Evolutionary conservation across 2,797 vertebrate genomes (phyloP).

Genomic region (Characodon lateralis): DNA sequence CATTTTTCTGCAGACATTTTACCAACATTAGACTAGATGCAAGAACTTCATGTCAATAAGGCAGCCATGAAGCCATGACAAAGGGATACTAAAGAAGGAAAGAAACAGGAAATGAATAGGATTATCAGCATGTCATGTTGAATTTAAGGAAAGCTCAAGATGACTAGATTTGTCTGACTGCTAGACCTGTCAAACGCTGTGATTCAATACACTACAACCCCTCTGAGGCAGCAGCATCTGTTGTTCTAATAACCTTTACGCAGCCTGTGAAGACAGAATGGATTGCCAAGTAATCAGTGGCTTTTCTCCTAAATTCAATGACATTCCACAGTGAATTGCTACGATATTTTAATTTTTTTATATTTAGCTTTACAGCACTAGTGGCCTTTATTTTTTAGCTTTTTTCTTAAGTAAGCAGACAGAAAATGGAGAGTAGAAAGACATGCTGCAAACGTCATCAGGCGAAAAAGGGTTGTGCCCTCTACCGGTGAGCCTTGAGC

Average conservation of each 20-base stretch:
- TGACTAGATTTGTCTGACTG: conserved; percentile 51
- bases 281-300: conserved; percentile 56
- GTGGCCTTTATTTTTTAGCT: no score
- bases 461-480: no score
- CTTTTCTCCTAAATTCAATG: conserved; percentile 63
- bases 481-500: no score
- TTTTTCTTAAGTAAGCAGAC: no score
- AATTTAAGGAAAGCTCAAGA: conserved; percentile 25
- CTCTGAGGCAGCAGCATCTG: conserved; percentile 52
- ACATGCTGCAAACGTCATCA: no score
- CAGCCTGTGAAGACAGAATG: conserved; percentile 45
- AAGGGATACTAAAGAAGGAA: conserved; percentile 16
- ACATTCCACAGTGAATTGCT: conserved; percentile 47
- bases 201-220: conserved; percentile 50
- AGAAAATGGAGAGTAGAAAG: no score
- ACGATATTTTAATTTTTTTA: conserved; percentile 50
- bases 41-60: neutral
- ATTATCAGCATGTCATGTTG: conserved; percentile 51
- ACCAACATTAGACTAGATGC: neutral
- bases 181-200: conserved; percentile 43
- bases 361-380: no score
- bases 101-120: conserved; percentile 35
- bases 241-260: conserved; percentile 60
- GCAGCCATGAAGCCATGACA: conserved; percentile 11
- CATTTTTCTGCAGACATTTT: neutral